A percentile compares a stretch with the other conserved stretches of the same genome.
phyloP scores from a whole-genome alignment of 2,888 invertebrate species.

The Erebia epiphron region DNA sequence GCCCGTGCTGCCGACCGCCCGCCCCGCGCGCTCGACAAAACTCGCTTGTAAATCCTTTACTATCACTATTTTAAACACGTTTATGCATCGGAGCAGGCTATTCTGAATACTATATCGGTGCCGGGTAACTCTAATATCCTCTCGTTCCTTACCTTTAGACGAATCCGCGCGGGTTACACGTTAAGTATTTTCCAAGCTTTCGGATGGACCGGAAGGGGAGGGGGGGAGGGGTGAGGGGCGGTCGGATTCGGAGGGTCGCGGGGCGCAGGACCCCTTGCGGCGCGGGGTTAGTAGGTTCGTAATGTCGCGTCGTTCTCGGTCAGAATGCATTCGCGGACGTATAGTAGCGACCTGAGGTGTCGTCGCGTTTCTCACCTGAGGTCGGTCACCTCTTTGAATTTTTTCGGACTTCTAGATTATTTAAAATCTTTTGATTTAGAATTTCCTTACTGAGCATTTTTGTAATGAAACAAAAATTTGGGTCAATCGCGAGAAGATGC shows the following conservation, averaged over 20 bases:
- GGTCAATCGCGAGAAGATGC: constrained; percentile 71
- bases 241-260: constrained; percentile 76
- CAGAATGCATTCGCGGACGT: constrained; percentile 82
- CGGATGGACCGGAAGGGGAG: constrained; percentile 74
- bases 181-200: constrained; percentile 80
- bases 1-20: constrained; percentile 72
- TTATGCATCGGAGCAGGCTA: constrained; percentile 47
- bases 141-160: constrained; percentile 43
- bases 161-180: constrained; percentile 69
- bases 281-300: constrained; percentile 83
- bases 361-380: constrained; percentile 75
- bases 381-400: constrained; percentile 64
- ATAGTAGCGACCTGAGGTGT: constrained; percentile 80
- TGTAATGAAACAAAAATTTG: constrained; percentile 55
- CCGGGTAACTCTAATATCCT: constrained; percentile 31
- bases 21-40: constrained; percentile 69
- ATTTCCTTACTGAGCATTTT: constrained; percentile 27
- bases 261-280: constrained; percentile 78
- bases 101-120: constrained; percentile 39
- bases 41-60: constrained; percentile 47
- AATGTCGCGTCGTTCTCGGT: constrained; percentile 80
- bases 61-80: constrained; percentile 59
- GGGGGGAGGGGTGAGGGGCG: constrained; percentile 61
- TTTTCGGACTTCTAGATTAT: constrained; percentile 33
- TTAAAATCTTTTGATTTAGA: constrained; percentile 14